These are phyloP conservation scores for Julus scanicus DNA, from an alignment of 2,888 invertebrate genomes.

Conservation along the genomic window DNA sequence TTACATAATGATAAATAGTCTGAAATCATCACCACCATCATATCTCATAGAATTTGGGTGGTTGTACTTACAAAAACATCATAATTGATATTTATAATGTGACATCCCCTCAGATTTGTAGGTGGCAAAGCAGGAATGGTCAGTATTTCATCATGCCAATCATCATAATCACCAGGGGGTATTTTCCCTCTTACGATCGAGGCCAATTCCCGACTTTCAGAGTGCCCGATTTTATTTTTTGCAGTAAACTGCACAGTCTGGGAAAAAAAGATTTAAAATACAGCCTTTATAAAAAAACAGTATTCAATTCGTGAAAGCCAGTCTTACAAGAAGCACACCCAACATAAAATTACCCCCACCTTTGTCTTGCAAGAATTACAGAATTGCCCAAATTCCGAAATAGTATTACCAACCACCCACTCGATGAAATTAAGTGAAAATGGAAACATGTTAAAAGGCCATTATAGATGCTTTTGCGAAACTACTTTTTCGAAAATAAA, in stretches of 20 bases:
- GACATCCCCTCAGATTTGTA: constrained; percentile 92
- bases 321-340: not conserved
- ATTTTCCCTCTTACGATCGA: constrained; percentile 83
- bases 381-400: not conserved
- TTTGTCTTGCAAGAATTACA: not conserved
- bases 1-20: no score
- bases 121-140: constrained; percentile 95
- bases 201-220: constrained; percentile 86
- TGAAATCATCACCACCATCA: no score
- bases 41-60: no score
- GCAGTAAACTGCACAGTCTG: constrained; percentile 90
- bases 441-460: not conserved
- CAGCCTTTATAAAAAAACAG: not conserved
- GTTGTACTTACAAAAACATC: constrained; percentile 87
- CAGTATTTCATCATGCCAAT: constrained; percentile 88
- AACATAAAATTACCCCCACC: not conserved
- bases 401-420: not conserved
- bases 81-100: constrained; percentile 91
- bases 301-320: not conserved
- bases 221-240: constrained; percentile 85
- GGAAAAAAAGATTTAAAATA: constrained; percentile 59
- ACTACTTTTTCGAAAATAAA: not conserved
- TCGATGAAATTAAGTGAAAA: not conserved
- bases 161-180: constrained; percentile 81
- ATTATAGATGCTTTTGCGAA: not conserved